Base-by-base conservation (phyloP, 2,113 vertebrate species). In the Zosterops pallidus region DNA sequence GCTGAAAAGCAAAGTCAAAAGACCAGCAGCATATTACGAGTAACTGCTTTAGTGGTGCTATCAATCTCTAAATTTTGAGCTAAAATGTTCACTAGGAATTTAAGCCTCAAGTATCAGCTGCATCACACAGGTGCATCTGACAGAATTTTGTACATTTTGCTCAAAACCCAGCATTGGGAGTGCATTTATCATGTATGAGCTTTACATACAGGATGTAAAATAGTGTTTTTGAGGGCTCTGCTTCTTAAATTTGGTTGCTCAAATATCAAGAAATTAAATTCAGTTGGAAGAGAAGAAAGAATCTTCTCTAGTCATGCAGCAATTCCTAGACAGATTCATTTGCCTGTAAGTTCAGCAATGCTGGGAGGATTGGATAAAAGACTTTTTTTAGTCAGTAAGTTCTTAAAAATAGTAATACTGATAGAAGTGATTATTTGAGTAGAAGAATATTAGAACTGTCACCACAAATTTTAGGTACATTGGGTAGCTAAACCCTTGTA, bases 161-260 rank as follows among this genome's bases (percentile, higher is more conserved):
- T 79, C 28, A 89, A 62, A 84, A 31, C 17, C 33, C 31, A 63
- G 28, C 6, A 46, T 0, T 41, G 29, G 13, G 42, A 93, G 78
- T 6, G 8, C 22, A 75, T 47, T 83, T 25, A 39, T n/a, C 25
- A 35, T 0, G 0, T 12, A 17, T 8, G 1, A 86, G 24, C 11
- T 77, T 63, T 57, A 67, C 5, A 29, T 42, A 52, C 2, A 22
- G 14, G 44, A 92, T n/a, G 16, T 23, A 29, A 25, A 59, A 49
- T 0, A 50, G 14, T 39, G 19, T 0, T 63, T 96, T 39, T 70
- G 39, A 92, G 14, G 44, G 35, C 21, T 74, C 71, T 33, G 24
- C 23, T 90, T 47, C 64, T 68, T 56, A 28, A 78, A 67, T 78
- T 62, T 26, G 5, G 14, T 47, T 55, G 19, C 10, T 70, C 26